A percentile compares a stretch with the other conserved stretches of the same genome.
Evolutionary conservation across 1,140 invertebrate genomes (phyloP).

Genomic region (Adelges cooleyi): DNA sequence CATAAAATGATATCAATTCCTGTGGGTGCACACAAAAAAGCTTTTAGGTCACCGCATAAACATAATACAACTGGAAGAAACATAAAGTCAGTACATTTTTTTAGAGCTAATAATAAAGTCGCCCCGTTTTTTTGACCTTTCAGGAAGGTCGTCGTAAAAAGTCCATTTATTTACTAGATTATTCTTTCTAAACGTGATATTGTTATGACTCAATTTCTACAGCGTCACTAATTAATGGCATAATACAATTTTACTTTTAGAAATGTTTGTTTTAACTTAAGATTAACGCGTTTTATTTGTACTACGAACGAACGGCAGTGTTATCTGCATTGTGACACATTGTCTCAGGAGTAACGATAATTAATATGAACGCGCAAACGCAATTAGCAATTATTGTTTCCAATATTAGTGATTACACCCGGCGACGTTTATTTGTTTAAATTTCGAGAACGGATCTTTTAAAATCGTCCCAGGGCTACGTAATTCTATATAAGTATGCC

Average conservation of each 20-base stretch:
- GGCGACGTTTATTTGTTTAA: constrained; percentile 8
- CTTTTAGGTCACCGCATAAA: constrained; percentile 22
- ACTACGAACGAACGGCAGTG: too few relatives aligned
- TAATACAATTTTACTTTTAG: background rate
- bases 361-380: constrained; percentile 15
- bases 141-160: background rate
- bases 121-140: constrained; percentile 20
- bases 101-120: constrained; percentile 3
- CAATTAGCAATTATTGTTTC: constrained; percentile 4
- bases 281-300: too few relatives aligned
- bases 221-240: constrained; percentile 9
- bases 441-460: constrained; percentile 2
- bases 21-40: constrained; percentile 25
- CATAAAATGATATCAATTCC: constrained; percentile 26
- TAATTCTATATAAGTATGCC: too few relatives aligned
- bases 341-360: background rate
- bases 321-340: too few relatives aligned
- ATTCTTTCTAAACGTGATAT: background rate
- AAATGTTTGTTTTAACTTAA: too few relatives aligned
- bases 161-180: background rate
- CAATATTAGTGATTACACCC: background rate
- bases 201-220: background rate
- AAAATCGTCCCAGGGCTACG: background rate
- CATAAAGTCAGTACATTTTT: constrained; percentile 5
- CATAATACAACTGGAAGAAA: background rate